A percentile compares a stretch with the other conserved stretches of the same genome.
Conservation (phyloP, 1,140 invertebrate species). For the Heliconius melpomene region DNA sequence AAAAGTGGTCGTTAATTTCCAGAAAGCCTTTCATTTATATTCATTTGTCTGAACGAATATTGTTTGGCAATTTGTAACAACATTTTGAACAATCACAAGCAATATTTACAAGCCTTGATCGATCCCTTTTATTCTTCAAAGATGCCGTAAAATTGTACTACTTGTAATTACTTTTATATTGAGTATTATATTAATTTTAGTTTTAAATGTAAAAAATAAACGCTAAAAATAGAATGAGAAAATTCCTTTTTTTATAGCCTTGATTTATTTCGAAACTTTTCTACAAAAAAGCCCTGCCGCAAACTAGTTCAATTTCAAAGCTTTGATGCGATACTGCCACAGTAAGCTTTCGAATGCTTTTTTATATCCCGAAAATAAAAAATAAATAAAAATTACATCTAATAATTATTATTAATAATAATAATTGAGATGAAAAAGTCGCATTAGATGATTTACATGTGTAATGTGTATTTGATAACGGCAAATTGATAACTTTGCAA, state of each 20-base stretch:
- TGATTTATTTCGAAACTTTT: not conserved
- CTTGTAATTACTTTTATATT: too few species aligned
- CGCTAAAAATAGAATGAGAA: not conserved
- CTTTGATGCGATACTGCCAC: not conserved
- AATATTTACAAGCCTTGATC: too few species aligned
- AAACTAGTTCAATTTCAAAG: not conserved
- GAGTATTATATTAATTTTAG: not conserved
- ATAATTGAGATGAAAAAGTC: not conserved
- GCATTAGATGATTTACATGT: not conserved
- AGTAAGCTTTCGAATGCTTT: not conserved
- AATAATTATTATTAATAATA: not conserved
- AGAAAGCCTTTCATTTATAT: constrained; percentile 23
- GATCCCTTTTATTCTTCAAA: too few species aligned
- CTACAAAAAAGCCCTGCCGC: not conserved
- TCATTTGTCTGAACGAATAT: constrained; percentile 22
- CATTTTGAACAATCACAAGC: too few species aligned
- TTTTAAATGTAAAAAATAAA: not conserved
- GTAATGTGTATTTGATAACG: not conserved
- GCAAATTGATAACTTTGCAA: too few species aligned
- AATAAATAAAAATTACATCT: too few species aligned
- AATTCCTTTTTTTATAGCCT: not conserved
- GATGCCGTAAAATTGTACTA: too few species aligned
- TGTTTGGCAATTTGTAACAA: not conserved
- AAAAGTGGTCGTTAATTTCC: constrained; percentile 29
- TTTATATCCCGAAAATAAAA: not conserved